Conservation (phyloP, 2,888 invertebrate species). For the Clivina fossor region DNA sequence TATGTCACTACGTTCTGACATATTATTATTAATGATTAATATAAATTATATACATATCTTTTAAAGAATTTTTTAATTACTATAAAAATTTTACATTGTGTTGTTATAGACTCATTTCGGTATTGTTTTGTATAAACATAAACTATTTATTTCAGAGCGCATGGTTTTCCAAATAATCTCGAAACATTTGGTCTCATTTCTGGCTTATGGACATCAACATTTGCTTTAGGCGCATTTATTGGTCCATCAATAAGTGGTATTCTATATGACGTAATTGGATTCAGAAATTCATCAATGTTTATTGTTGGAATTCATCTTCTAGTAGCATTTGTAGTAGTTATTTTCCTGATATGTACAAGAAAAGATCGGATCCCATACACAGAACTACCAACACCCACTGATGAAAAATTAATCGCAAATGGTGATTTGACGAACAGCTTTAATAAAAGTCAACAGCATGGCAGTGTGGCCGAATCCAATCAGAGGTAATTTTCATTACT, state of each 20-base stretch:
- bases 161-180: slow-evolving; percentile 79
- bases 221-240: slow-evolving; percentile 84
- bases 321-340: slow-evolving; percentile 54
- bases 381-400: slow-evolving; percentile 53
- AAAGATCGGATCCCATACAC: slow-evolving; percentile 45
- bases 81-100: slow-evolving; percentile 8
- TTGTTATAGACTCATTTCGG: no score
- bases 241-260: slow-evolving; percentile 78
- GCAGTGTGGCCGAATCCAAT: slow-evolving; percentile 48
- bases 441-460: slow-evolving; percentile 42
- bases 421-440: slow-evolving; percentile 56
- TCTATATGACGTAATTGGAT: slow-evolving; percentile 72
- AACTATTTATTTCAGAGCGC: slow-evolving; percentile 62
- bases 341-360: slow-evolving; percentile 53
- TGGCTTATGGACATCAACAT: slow-evolving; percentile 87
- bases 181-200: slow-evolving; percentile 89
- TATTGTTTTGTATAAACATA: no score
- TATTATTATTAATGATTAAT: no score
- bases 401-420: slow-evolving; percentile 57
- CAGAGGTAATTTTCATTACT: slow-evolving; percentile 45
- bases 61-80: no score
- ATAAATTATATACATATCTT: no score
- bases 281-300: slow-evolving; percentile 70
- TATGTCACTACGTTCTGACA: no score
- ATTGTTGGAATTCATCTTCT: slow-evolving; percentile 66